Conservation (phyloP, 2,888 invertebrate genomes). For the Lithodes maja region DNA sequence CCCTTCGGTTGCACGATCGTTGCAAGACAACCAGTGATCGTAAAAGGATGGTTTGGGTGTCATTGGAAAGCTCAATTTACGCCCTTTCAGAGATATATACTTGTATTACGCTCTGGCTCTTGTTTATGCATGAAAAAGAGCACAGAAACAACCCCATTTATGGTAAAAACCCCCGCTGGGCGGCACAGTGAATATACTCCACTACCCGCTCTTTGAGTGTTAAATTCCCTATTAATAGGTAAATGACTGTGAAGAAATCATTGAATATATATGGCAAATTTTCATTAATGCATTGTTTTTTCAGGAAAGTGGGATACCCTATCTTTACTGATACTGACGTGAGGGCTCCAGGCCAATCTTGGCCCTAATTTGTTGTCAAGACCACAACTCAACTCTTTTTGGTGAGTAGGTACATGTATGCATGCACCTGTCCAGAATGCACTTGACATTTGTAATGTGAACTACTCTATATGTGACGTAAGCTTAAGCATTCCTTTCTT, state of each 20-base stretch:
- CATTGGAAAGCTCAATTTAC: too few relatives aligned
- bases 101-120: too few relatives aligned
- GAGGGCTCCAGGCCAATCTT: constrained; percentile 22
- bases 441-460: not conserved
- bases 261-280: not conserved
- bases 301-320: constrained; percentile 19
- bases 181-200: too few relatives aligned
- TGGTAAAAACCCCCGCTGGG: too few relatives aligned
- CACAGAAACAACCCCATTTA: too few relatives aligned
- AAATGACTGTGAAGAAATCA: not conserved
- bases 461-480: constrained; percentile 1
- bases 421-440: not conserved
- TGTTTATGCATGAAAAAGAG: too few relatives aligned
- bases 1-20: too few relatives aligned
- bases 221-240: not conserved
- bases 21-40: too few relatives aligned
- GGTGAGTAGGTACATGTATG: constrained; percentile 16
- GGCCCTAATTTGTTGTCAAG: constrained; percentile 25
- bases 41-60: too few relatives aligned
- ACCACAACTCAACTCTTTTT: constrained; percentile 11
- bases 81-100: too few relatives aligned
- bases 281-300: constrained; percentile 22
- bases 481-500: constrained; percentile 20
- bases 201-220: not conserved
- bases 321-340: constrained; percentile 16